A percentile compares a stretch with the other conserved stretches of the same genome.
Evolutionary conservation across 2,113 vertebrate genomes (phyloP).

Genomic region (Oxyruncus cristatus): DNA sequence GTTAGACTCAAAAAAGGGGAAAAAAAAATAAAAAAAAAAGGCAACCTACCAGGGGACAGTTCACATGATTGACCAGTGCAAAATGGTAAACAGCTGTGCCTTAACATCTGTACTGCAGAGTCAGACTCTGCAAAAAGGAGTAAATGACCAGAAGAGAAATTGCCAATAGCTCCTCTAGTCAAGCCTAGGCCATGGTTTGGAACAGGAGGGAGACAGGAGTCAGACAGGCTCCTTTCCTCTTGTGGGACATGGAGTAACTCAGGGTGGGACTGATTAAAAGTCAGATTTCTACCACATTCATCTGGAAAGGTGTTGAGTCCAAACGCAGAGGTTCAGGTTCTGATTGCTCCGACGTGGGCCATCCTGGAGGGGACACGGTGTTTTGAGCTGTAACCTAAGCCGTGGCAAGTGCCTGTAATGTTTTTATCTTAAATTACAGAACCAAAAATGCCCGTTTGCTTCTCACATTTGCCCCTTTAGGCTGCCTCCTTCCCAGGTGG

Average conservation of each 20-base stretch:
- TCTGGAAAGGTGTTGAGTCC: background rate
- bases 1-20: background rate
- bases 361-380: background rate
- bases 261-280: background rate
- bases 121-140: background rate
- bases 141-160: background rate
- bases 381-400: background rate
- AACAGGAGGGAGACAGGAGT: background rate
- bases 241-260: background rate
- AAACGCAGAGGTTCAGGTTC: background rate
- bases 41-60: conserved; percentile 47
- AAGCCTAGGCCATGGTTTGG: background rate
- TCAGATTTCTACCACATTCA: background rate
- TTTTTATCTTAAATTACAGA: background rate
- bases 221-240: accelerated
- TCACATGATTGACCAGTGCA: conserved; percentile 21
- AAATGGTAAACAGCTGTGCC: conserved; percentile 62
- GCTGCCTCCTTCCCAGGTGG: background rate
- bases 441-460: background rate
- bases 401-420: background rate
- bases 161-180: background rate
- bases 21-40: background rate
- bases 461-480: background rate
- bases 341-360: background rate
- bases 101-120: conserved; percentile 52